These are phyloP conservation scores for Cheumatopsyche charites DNA, from an alignment of 1,140 invertebrate species.

Conservation along the genomic window DNA sequence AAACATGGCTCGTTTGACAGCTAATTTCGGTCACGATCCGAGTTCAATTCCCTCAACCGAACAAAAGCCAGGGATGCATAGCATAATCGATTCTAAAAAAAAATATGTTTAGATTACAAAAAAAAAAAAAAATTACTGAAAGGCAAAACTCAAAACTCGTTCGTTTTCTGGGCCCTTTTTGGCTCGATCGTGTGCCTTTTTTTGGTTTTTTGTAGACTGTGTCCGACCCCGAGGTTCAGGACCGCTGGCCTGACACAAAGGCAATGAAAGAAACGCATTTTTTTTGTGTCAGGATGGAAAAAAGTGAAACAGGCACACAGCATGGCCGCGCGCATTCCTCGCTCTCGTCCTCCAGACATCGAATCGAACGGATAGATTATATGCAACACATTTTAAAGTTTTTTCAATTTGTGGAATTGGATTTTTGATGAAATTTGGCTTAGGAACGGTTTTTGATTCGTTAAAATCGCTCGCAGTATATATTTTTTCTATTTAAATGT, in stretches of 20 bases:
- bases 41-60: conserved; percentile 4
- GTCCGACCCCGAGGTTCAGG: conserved; percentile 23
- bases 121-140: too few species aligned
- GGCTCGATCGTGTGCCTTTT: not conserved
- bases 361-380: conserved; percentile 11
- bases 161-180: not conserved
- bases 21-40: conserved; percentile 23
- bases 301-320: conserved; percentile 32
- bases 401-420: too few species aligned
- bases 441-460: too few species aligned
- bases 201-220: conserved; percentile 3
- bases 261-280: conserved; percentile 37
- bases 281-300: conserved; percentile 27
- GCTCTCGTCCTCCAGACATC: conserved; percentile 29
- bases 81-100: too few species aligned
- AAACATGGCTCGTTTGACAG: conserved; percentile 16
- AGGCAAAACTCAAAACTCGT: too few species aligned
- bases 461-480: too few species aligned
- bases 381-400: too few species aligned
- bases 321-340: conserved; percentile 35
- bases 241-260: conserved; percentile 32
- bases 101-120: too few species aligned
- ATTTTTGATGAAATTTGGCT: too few species aligned
- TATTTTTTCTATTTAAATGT: too few species aligned
- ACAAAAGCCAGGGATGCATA: too few species aligned